Percentiles rank a stretch among this genome's conserved stretches.
phyloP scores from a whole-genome alignment of 2,888 invertebrate genomes.

The Molorchus minor region DNA sequence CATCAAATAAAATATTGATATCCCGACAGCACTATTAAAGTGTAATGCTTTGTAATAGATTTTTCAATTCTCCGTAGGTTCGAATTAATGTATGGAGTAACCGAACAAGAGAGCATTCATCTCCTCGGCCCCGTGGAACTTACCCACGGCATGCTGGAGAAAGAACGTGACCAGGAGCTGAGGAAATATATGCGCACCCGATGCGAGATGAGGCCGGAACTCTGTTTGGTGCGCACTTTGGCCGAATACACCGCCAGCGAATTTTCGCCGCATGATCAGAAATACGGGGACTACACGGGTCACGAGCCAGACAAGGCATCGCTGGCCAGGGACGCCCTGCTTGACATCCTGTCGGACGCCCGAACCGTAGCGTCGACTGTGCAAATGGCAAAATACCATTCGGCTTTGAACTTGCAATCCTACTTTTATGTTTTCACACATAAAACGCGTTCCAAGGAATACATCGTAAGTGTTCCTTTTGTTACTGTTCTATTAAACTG shows the following conservation, averaged over 20 bases:
- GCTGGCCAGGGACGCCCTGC: constrained; percentile 73
- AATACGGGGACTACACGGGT: constrained; percentile 38
- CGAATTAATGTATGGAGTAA: constrained; percentile 87
- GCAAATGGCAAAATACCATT: constrained; percentile 79
- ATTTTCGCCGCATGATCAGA: constrained; percentile 44
- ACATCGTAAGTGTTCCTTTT: constrained; percentile 75
- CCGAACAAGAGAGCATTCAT: constrained; percentile 83
- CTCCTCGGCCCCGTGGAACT: constrained; percentile 77
- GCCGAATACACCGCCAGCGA: constrained; percentile 65
- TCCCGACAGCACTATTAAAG: constrained; percentile 1
- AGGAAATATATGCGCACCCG: constrained; percentile 80
- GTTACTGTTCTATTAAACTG: not conserved
- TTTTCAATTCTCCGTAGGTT: constrained; percentile 67
- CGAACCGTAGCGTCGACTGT: constrained; percentile 84
- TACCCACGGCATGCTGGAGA: constrained; percentile 77
- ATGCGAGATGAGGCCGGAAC: constrained; percentile 79
- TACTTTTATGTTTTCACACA: constrained; percentile 92
- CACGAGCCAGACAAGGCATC: constrained; percentile 52
- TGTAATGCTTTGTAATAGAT: constrained; percentile 2
- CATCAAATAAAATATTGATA: too few species aligned
- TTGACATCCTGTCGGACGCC: constrained; percentile 90
- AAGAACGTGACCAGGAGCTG: constrained; percentile 79
- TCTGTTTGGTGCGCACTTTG: constrained; percentile 71
- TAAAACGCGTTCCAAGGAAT: constrained; percentile 80
- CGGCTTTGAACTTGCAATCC: constrained; percentile 77